These are phyloP conservation scores for Ardeotis arabs DNA, from an alignment of 2,113 vertebrate genomes.

Conservation along the genomic window DNA sequence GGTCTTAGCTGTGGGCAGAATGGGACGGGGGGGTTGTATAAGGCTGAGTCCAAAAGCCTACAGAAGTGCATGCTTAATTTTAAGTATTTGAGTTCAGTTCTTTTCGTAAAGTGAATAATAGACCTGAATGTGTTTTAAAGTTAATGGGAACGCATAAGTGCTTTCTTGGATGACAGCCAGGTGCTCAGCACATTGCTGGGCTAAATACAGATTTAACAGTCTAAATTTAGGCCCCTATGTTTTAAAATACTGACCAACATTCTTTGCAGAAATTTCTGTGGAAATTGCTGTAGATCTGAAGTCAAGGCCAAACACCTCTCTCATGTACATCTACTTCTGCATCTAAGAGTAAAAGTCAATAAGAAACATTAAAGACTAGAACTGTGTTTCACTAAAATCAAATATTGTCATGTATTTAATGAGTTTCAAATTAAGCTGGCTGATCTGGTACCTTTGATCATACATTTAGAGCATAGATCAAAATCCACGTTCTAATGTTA, in stretches of 20 bases:
- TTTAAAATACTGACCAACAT: slow-evolving; percentile 42
- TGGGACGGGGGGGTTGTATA: neutral
- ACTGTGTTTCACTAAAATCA: neutral
- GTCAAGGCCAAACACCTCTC: neutral
- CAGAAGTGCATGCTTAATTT: neutral
- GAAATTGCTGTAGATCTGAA: slow-evolving; percentile 29
- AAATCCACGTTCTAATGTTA: neutral
- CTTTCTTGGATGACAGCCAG: slow-evolving; percentile 43
- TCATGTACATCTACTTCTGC: neutral
- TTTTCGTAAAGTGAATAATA: slow-evolving; percentile 42
- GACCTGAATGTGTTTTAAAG: slow-evolving; percentile 19
- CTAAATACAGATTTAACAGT: slow-evolving; percentile 43
- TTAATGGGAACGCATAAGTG: slow-evolving; percentile 40
- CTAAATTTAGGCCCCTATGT: slow-evolving; percentile 47
- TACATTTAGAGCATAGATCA: neutral
- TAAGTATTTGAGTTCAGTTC: slow-evolving; percentile 7
- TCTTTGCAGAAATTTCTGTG: slow-evolving; percentile 40
- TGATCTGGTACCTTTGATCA: neutral
- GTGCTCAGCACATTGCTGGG: neutral
- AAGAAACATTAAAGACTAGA: neutral
- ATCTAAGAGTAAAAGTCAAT: neutral
- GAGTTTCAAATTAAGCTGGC: neutral
- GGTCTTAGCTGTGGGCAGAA: neutral
- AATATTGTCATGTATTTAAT: neutral
- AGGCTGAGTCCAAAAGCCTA: neutral